Evolutionary conservation across 2,113 vertebrate species (phyloP), one percentile per base, ranked within the genome.

Genomic region (Thunnus maccoyii): DNA sequence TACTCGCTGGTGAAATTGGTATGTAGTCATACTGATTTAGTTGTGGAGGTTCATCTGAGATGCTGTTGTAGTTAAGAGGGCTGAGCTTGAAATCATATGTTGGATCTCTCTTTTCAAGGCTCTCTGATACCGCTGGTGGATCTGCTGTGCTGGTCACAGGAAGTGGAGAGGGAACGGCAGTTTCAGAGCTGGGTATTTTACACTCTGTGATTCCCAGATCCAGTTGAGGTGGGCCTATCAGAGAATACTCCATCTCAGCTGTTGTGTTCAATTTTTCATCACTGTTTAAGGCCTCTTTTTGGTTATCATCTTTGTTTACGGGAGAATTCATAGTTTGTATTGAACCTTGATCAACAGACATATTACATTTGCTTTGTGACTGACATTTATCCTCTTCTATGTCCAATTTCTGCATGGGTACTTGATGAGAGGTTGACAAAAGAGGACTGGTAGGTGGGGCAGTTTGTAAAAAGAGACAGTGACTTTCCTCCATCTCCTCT

Each of bases 31-130:
- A 93, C 30, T 91, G 90, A 75, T 84, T 92, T 51, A 93, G 91
- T 50, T 90, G 85, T 44, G 90, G 88, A 57, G 91, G 87, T 56
- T 94, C 91, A 32, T 92, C 91, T 70, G 92, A 85, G 52, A 90
- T 78, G 78, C 88, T 88, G 87, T 78, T 91, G 71, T 93, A 94
- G 91, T 91, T 94, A 32, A 95, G 84, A 48, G 93, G 93, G 61
- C 94, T 95, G 76, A 94, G 92, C 91, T 93, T 95, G 60, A 95
- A 93, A 74, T 92, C 90, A 70, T 93, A 93, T 41, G 94, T 56
- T 27, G 76, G 41, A 73, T 90, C 84, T 47, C 63, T 90, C 67
- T 90, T 91, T 69, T 81, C 72, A 51, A 87, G 72, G 18, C 22
- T 30, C 15, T 84, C 67, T 64, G 87, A 65, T 18, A 64, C 20